phyloP scores from a whole-genome alignment of 2,113 vertebrate genomes.

The Merops nubicus region DNA sequence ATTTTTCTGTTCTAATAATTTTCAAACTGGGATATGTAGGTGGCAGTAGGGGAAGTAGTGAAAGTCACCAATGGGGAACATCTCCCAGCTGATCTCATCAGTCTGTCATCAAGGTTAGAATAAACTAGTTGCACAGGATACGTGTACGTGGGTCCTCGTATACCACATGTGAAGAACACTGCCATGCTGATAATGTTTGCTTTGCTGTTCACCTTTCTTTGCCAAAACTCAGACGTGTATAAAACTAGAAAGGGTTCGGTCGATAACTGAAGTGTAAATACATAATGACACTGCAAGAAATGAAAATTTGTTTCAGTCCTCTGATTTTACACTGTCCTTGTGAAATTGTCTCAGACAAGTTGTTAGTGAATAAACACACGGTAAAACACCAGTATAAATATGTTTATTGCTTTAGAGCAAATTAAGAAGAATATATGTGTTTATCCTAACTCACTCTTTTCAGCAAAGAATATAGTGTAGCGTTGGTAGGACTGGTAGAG shows the following conservation, averaged over 20 bases:
- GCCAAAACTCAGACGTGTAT: not conserved
- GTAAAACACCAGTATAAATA: conserved; percentile 4
- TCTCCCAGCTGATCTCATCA: conserved; percentile 99
- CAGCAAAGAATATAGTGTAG: not conserved
- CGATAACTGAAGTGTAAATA: not conserved
- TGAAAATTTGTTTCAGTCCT: not conserved
- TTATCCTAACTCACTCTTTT: not conserved
- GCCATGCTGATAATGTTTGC: not conserved
- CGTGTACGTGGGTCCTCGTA: conserved; percentile 81
- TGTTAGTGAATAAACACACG: not conserved
- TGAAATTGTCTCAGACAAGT: not conserved
- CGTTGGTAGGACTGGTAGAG: conserved; percentile 69
- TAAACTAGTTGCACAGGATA: conserved; percentile 60
- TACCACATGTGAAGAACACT: conserved; percentile 1
- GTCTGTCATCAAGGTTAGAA: conserved; percentile 98
- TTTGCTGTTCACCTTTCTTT: not conserved
- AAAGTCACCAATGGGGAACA: conserved; percentile 97
- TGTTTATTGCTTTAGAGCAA: not conserved
- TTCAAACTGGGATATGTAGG: conserved; percentile 90
- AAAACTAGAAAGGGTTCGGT: not conserved
- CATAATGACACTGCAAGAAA: not conserved
- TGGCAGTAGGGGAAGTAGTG: conserved; percentile 98
- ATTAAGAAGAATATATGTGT: not conserved
- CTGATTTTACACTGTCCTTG: not conserved
- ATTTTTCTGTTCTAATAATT: conserved; percentile 78